Evolutionary conservation across 2,888 invertebrate species (phyloP), one percentile per base, ranked within the genome.

Genomic region (Lampropteryx suffumata): DNA sequence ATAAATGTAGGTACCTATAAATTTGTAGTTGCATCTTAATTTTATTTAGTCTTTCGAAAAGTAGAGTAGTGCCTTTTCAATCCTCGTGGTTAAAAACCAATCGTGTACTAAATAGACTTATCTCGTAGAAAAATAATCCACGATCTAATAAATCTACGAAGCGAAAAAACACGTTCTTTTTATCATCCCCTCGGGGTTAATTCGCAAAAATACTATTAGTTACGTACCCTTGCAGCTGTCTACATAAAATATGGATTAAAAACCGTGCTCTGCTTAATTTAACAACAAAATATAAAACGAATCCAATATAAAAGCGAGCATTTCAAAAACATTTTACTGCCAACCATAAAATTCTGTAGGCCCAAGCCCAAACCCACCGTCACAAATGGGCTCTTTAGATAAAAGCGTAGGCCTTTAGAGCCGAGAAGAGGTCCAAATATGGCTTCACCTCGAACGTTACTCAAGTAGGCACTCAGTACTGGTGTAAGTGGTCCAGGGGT

Each of bases 341-440:
- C 2, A 8, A 35, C 40, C 52, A 49, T 57, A 57, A 59, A 57
- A 43, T 46, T 44, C 41, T 28, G 10, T 45, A 34, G 37, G 39
- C 50, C 50, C 24, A 37, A 50, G 39, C 50, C 50, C 24, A 37
- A 50, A 37, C 48, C 46, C 51, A 52, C 57, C 56, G 56, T 55
- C 28, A 33, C 28, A 51, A 58, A 59, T 49, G 34, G 59, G 54
- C 59, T 53, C 55, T 59, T 59, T 55, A 58, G 57, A 62, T 62
- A 59, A 62, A 62, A 59, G 57, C 54, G 45, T 37, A 10, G 47
- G 47, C 33, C 42, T 49, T 50, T 56, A 51, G 50, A 55, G 30
- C 48, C 55, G 48, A 48, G n/a, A 57, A 61, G 59, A 55, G 49
- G 57, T 29, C 61, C 55, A 55, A 61, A 59, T 57, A 29, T 37